Percentiles rank a stretch among this genome's conserved stretches.
These are phyloP conservation scores for Chrysogorgia sp. DNA, from an alignment of 92 coral and sea anemone species.

Conservation along the genomic window DNA sequence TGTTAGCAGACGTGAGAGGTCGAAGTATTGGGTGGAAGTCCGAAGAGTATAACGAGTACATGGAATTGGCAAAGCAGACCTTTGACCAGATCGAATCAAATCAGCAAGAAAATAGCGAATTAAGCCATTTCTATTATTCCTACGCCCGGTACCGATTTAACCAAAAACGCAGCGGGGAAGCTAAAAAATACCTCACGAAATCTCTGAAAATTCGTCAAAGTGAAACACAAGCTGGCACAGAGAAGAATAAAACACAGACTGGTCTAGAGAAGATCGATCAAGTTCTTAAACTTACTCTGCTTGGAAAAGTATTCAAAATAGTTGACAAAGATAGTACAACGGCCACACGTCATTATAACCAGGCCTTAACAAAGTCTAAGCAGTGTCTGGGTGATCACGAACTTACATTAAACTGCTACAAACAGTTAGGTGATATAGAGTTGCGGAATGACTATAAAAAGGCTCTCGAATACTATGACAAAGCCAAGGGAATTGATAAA, in stretches of 20 bases:
- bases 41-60: background rate
- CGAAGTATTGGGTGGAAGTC: slow-evolving; percentile 11
- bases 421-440: background rate
- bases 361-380: background rate
- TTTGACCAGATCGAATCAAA: background rate
- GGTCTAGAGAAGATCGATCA: background rate
- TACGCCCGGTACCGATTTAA: background rate
- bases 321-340: background rate
- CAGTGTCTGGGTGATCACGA: background rate
- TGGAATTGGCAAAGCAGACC: background rate
- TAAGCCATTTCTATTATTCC: background rate
- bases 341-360: background rate
- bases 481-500: background rate
- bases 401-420: background rate
- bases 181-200: background rate
- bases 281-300: background rate
- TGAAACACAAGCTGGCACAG: too few relatives aligned
- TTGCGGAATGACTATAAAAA: background rate
- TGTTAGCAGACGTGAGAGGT: background rate
- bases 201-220: background rate
- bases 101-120: background rate
- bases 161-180: background rate
- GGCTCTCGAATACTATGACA: background rate
- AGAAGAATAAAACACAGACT: background rate
- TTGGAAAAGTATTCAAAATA: background rate